A percentile compares a stretch with the other conserved stretches of the same genome.
Evolutionary conservation across 2,888 invertebrate genomes (phyloP).

Genomic region (Slavum lentiscoides): DNA sequence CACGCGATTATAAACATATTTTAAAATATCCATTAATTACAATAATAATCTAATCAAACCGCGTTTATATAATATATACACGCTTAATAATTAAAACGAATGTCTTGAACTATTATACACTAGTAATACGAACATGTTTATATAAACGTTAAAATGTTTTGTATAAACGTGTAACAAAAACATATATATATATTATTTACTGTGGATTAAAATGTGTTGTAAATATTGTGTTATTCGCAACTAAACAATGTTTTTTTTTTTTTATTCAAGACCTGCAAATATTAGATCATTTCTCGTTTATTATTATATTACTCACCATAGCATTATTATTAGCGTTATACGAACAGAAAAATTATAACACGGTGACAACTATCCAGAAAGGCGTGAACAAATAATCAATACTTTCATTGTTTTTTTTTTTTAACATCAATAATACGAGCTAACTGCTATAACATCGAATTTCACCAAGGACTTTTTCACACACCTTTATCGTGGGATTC

Average conservation of each 20-base stretch:
- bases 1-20: background rate
- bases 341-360: background rate
- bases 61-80: no score
- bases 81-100: no score
- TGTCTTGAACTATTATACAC: no score
- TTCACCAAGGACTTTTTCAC: conserved; percentile 19
- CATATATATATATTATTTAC: no score
- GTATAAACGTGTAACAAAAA: no score
- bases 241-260: background rate
- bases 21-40: no score
- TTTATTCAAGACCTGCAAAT: background rate
- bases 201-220: no score
- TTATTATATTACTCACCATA: background rate
- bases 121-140: no score
- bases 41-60: no score
- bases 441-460: background rate
- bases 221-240: no score
- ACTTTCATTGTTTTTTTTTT: conserved; percentile 16
- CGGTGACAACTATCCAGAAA: background rate
- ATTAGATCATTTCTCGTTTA: background rate
- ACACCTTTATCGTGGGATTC: conserved; percentile 23
- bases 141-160: no score
- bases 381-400: conserved; percentile 25
- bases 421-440: background rate
- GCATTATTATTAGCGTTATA: background rate